Base-by-base conservation (phyloP, 2,888 invertebrate species). In the Mesopsocus fuscifrons region DNA sequence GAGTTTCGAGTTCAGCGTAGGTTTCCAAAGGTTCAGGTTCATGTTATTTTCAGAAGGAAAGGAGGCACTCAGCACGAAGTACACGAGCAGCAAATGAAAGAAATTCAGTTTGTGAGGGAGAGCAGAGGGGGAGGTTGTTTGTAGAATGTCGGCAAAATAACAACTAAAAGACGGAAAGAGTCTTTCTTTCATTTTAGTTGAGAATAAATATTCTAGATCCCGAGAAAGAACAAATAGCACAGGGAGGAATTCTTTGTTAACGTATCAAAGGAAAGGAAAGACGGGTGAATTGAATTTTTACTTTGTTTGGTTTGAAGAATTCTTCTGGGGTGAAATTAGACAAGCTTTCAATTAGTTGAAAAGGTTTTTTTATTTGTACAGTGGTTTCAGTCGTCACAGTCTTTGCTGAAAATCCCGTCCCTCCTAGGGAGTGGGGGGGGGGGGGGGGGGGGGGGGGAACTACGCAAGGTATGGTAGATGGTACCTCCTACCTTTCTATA, bases 301-400 rank as follows among this genome's bases (percentile, higher is more conserved):
- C 38, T 38, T 38, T 38, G 38, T 38, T 38, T 38, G 20, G 38
- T 18, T 38, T 20, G 21, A 38, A 18, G 38, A 38, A 38, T 38
- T 38, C 38, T 38, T 21, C 38, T 21, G 6, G 26, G 26, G 26
- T 18, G 38, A 38, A 38, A 38, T 38, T 38, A 38, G 38, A 38
- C 38, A 38, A 38, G 20, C 38, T 38, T 38, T 38, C 38, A 38
- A 38, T 38, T 38, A 38, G 38, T 20, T 38, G 26, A 26, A 26
- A 26, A 26, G 11, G 26, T 11, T 26, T 11, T 26, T 26, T 26
- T 26, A n/a, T n/a, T n/a, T n/a, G n/a, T n/a, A n/a, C n/a, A n/a
- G n/a, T n/a, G n/a, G n/a, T n/a, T n/a, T n/a, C n/a, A n/a, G n/a
- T n/a, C n/a, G n/a, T n/a, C n/a, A n/a, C n/a, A n/a, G n/a, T n/a